Base-by-base conservation (phyloP, 2,113 vertebrate species). In the Cacatua alba region DNA sequence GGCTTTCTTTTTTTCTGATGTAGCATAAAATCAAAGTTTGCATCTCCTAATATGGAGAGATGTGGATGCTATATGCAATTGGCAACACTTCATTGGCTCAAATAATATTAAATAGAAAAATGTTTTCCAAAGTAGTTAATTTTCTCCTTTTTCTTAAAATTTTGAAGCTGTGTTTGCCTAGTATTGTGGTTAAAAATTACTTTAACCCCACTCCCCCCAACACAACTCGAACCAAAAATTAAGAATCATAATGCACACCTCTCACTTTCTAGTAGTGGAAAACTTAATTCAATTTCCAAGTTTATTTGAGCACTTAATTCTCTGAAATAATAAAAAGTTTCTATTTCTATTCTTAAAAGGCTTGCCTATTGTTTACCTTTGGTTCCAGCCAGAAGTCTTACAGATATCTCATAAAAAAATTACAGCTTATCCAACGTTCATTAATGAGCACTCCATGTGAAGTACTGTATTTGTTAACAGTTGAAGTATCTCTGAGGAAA, bases 401-500 rank as follows among this genome's bases (percentile, higher is more conserved):
- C 39, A 69, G 75, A 24, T 86, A 86, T 78, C 64, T 94, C 64
- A 92, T 80, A 72, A 67, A 72, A 86, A 82, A 93, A 76, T 83
- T 80, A 46, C 72, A 85, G 48, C 48, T 59, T 95, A 74, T 90
- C 53, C 74, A 82, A 88, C 53, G 82, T 77, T 94, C 83, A 82
- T 91, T 96, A 90, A 85, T 86, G 60, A 83, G 49, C 84, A 68
- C 59, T 62, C 59, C 59, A 62, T 46, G 88, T 60, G 16, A 72
- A 92, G 35, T 90, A 77, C 25, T 31, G 31, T 83, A 71, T 68
- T 95, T 94, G 74, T 84, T 60, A 57, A 71, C 62, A 83, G 86
- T 37, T 78, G 75, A 97, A 94, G 88, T 97, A 86, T 95, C 87
- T 97, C 97, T 97, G 96, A 97, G 94, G 96, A 98, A 98, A 95